Conservation (phyloP, 1,140 invertebrate genomes). For the Calliopsis andreniformis region DNA sequence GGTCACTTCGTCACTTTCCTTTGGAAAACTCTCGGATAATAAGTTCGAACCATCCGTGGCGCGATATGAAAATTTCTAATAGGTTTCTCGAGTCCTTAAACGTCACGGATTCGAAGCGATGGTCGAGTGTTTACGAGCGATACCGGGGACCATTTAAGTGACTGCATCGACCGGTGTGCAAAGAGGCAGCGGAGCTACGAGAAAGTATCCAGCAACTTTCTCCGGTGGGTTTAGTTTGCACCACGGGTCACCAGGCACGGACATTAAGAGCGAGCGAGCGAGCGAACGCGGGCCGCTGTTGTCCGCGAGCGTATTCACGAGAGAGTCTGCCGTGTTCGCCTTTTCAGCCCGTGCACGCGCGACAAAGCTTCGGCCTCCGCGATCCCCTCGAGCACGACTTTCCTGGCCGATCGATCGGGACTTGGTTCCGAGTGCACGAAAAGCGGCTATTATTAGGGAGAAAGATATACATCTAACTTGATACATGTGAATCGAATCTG, state of each 20-base stretch:
- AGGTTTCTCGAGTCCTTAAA: not conserved
- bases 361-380: not conserved
- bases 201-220: slow-evolving; percentile 80
- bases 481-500: not conserved
- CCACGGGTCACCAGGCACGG: slow-evolving; percentile 79
- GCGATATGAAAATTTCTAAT: slow-evolving; percentile 6
- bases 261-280: slow-evolving; percentile 75
- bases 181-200: slow-evolving; percentile 69
- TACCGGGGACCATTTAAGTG: slow-evolving; percentile 71
- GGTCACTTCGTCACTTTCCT: no score
- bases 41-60: no score
- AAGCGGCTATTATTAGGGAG: no score
- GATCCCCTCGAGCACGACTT: not conserved
- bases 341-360: not conserved
- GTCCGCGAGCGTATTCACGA: slow-evolving; percentile 39
- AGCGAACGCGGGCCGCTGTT: slow-evolving; percentile 62
- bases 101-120: not conserved
- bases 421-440: no score
- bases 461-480: no score
- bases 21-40: no score
- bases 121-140: slow-evolving; percentile 48
- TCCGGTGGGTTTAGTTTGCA: slow-evolving; percentile 79
- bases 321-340: slow-evolving; percentile 23
- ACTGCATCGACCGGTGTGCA: slow-evolving; percentile 75
- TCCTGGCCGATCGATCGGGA: not conserved